These are phyloP conservation scores for Smutsia gigantea DNA, from an alignment of 2,797 vertebrate genomes.

Conservation along the genomic window DNA sequence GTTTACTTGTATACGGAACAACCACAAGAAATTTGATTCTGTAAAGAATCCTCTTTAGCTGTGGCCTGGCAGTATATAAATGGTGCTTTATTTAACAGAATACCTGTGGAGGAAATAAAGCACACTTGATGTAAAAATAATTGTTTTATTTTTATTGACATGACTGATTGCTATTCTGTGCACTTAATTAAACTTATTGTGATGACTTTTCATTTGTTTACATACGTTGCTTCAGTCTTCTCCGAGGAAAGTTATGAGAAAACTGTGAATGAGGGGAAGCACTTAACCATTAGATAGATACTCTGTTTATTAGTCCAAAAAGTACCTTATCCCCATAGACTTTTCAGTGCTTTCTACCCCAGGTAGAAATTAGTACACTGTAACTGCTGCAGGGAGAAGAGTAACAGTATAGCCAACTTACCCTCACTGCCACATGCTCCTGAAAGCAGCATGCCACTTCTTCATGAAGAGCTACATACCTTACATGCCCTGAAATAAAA, in stretches of 20 bases:
- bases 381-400: not conserved
- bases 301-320: not conserved
- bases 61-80: constrained; percentile 99
- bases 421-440: not conserved
- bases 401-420: not conserved
- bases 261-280: not conserved
- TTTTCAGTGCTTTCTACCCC: not conserved
- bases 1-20: constrained; percentile 99
- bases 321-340: not conserved
- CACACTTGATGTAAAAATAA: constrained; percentile 98
- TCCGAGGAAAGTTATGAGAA: constrained; percentile 56
- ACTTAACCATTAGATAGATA: not conserved
- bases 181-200: constrained; percentile 93
- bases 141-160: constrained; percentile 98
- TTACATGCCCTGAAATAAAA: constrained; percentile 43
- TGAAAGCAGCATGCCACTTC: not conserved
- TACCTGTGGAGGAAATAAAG: constrained; percentile 98
- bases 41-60: constrained; percentile 99
- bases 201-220: constrained; percentile 91
- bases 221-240: constrained; percentile 85
- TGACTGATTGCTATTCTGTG: constrained; percentile 91
- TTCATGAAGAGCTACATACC: not conserved
- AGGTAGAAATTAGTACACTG: too few species aligned
- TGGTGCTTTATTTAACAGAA: constrained; percentile 99
- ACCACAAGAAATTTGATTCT: constrained; percentile 99